phyloP scores from a whole-genome alignment of 2,113 vertebrate species.

The Electrona antarctica region DNA sequence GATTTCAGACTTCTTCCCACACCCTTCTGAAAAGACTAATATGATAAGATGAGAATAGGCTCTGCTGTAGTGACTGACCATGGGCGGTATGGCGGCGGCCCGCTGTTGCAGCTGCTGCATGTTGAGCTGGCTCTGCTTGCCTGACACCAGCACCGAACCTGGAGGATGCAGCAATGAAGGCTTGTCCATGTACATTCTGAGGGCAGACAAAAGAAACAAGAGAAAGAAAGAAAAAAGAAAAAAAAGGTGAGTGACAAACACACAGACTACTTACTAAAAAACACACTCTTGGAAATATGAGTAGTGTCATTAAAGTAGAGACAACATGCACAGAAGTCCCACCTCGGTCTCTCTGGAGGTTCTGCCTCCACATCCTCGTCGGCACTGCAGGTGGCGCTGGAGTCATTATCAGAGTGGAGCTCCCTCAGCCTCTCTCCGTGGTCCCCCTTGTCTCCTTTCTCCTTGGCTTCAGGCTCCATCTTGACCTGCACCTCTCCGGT shows the following conservation, averaged over 20 bases:
- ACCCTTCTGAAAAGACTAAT: slow-evolving; percentile 39
- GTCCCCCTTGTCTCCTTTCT: slow-evolving; percentile 83
- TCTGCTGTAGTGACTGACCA: slow-evolving; percentile 80
- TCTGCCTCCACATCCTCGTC: slow-evolving; percentile 96
- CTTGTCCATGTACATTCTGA: slow-evolving; percentile 89
- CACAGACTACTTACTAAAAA: slow-evolving; percentile 2
- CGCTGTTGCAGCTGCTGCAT: slow-evolving; percentile 94
- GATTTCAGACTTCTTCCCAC: slow-evolving; percentile 15
- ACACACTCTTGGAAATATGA: background rate
- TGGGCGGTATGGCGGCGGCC: slow-evolving; percentile 93
- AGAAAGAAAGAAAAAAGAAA: background rate
- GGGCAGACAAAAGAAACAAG: slow-evolving; percentile 25
- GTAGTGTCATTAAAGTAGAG: background rate
- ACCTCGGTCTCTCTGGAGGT: slow-evolving; percentile 89
- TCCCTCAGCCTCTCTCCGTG: slow-evolving; percentile 73
- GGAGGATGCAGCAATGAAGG: slow-evolving; percentile 86
- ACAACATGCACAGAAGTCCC: slow-evolving; percentile 1
- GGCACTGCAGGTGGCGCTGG: slow-evolving; percentile 97
- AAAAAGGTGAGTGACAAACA: background rate
- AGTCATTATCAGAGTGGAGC: slow-evolving; percentile 91
- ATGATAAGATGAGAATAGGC: slow-evolving; percentile 40
- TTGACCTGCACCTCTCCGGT: slow-evolving; percentile 85
- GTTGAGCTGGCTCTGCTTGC: slow-evolving; percentile 87
- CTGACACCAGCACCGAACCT: slow-evolving; percentile 86
- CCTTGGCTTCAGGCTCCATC: slow-evolving; percentile 88